Percentiles rank a stretch among this genome's conserved stretches.
Conservation (phyloP, 92 coral and sea anemone species). For the Phenganax subtilis region DNA sequence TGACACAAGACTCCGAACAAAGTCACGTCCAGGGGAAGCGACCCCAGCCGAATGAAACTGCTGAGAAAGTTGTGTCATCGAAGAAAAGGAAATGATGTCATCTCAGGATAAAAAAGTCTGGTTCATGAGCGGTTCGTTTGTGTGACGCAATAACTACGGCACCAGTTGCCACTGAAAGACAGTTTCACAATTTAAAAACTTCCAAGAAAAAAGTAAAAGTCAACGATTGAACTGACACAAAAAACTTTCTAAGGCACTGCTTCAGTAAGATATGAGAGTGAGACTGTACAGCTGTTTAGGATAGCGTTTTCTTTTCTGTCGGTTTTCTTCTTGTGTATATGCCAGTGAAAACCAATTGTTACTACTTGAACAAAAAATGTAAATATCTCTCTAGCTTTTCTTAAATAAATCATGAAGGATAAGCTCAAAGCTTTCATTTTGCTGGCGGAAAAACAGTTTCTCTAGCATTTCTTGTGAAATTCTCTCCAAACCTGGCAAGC, state of each 20-base stretch:
- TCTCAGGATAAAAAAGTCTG: too few relatives aligned
- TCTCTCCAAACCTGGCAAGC: slow-evolving; percentile 64
- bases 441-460: slow-evolving; percentile 61
- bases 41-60: neutral
- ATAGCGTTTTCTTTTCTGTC: too few relatives aligned
- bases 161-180: neutral
- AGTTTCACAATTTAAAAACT: too few relatives aligned
- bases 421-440: slow-evolving; percentile 20
- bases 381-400: neutral
- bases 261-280: too few relatives aligned
- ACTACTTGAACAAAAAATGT: neutral
- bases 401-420: slow-evolving; percentile 37
- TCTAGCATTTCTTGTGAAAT: slow-evolving; percentile 83
- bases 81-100: slow-evolving; percentile 29
- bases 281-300: too few relatives aligned
- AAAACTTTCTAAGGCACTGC: too few relatives aligned
- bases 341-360: neutral
- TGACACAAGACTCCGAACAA: slow-evolving; percentile 9
- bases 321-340: too few relatives aligned
- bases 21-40: slow-evolving; percentile 18
- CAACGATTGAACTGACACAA: too few relatives aligned
- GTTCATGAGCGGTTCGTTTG: neutral
- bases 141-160: neutral
- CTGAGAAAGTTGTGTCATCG: slow-evolving; percentile 13
- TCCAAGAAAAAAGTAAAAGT: too few relatives aligned